Percentiles rank a stretch among this genome's conserved stretches.
Conservation (phyloP, 2,113 vertebrate species). For the Etia nguti region DNA sequence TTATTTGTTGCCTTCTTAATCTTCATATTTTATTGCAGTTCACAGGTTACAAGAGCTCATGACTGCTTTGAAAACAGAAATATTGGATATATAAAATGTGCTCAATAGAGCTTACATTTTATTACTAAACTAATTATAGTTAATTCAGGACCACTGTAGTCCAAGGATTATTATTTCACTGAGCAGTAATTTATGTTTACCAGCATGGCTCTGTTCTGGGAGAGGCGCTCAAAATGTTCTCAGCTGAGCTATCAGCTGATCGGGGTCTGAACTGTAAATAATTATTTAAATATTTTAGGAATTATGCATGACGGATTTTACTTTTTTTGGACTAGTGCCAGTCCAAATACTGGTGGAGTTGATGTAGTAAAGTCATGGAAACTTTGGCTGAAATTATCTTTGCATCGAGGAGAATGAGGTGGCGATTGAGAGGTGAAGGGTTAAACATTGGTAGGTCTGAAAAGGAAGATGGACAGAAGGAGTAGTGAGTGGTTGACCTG, state of each 20-base stretch:
- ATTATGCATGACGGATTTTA: not conserved
- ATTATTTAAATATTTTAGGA: no score
- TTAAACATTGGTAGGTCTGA: not conserved
- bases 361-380: not conserved
- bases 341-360: not conserved
- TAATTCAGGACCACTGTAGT: not conserved
- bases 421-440: not conserved
- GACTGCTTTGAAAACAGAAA: not conserved
- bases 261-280: not conserved
- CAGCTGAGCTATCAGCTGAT: not conserved
- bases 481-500: rapidly evolving
- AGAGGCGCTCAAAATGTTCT: not conserved
- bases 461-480: not conserved
- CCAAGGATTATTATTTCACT: not conserved
- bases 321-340: rapidly evolving
- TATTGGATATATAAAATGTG: not conserved
- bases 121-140: not conserved
- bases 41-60: not conserved
- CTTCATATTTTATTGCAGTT: not conserved
- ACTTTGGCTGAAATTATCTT: not conserved
- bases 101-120: not conserved
- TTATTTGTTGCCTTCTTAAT: rapidly evolving
- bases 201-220: not conserved
- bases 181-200: not conserved
- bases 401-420: not conserved